Conservation (phyloP, 1,140 invertebrate genomes). For the Hycleus cichorii region DNA sequence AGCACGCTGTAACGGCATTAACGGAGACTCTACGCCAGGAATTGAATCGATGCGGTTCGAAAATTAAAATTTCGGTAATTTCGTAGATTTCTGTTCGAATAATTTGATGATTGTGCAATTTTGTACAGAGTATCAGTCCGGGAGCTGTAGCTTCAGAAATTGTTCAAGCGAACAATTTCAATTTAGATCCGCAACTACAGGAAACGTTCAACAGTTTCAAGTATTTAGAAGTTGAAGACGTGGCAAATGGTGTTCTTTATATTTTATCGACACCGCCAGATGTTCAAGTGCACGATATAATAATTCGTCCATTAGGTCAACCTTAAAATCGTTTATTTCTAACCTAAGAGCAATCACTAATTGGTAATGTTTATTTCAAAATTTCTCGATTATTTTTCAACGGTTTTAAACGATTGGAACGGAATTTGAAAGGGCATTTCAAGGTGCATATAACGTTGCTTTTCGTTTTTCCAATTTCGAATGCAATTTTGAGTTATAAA, state of each 20-base stretch:
- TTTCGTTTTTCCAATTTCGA: too few relatives aligned
- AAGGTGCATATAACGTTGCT: too few relatives aligned
- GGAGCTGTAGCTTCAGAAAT: not conserved
- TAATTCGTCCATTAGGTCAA: too few relatives aligned
- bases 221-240: constrained; percentile 36
- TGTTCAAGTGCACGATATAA: constrained; percentile 47
- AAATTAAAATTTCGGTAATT: constrained; percentile 44
- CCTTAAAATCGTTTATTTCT: too few relatives aligned
- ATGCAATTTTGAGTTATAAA: too few relatives aligned
- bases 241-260: constrained; percentile 52
- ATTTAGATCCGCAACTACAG: constrained; percentile 7
- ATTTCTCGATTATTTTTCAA: too few relatives aligned
- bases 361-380: too few relatives aligned
- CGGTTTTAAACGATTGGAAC: too few relatives aligned
- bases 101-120: not conserved
- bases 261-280: constrained; percentile 48
- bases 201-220: constrained; percentile 27
- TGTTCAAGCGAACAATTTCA: not conserved
- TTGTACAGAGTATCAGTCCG: constrained; percentile 22
- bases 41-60: constrained; percentile 39
- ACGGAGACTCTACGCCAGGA: constrained; percentile 51
- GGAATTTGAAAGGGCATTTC: too few relatives aligned
- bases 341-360: too few relatives aligned
- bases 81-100: not conserved
- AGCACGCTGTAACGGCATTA: constrained; percentile 51